These are phyloP conservation scores for Cheilinus undulatus DNA, from an alignment of 2,113 vertebrate species.

Conservation along the genomic window DNA sequence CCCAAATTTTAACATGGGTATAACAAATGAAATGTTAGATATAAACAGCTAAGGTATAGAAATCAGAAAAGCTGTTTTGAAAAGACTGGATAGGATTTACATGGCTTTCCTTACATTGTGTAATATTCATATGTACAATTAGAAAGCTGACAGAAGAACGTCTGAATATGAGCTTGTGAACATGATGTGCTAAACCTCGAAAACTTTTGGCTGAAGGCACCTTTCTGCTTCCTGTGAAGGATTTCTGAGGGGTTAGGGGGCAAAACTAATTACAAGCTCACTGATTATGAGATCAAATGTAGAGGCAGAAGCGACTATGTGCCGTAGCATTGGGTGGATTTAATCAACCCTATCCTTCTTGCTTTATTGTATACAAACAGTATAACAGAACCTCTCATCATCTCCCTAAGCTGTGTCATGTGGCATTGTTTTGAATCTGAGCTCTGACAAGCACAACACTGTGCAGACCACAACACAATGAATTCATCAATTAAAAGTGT, in stretches of 20 bases:
- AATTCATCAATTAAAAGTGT: slow-evolving; percentile 73
- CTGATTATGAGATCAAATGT: slow-evolving; percentile 67
- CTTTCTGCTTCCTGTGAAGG: slow-evolving; percentile 39
- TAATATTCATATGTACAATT: slow-evolving; percentile 19
- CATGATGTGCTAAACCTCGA: slow-evolving; percentile 22
- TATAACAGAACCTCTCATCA: slow-evolving; percentile 62
- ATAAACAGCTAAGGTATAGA: slow-evolving; percentile 15
- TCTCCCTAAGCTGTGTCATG: slow-evolving; percentile 72
- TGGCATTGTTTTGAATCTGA: slow-evolving; percentile 73
- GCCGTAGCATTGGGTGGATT: slow-evolving; percentile 34
- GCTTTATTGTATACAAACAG: slow-evolving; percentile 65
- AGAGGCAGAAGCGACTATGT: slow-evolving; percentile 49
- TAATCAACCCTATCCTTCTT: slow-evolving; percentile 47
- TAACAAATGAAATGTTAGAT: background rate
- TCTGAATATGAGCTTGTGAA: slow-evolving; percentile 24
- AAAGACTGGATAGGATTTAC: slow-evolving; percentile 29
- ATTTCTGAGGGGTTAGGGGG: slow-evolving; percentile 57
- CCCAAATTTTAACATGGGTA: background rate
- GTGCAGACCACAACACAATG: slow-evolving; percentile 64
- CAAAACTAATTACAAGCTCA: slow-evolving; percentile 61
- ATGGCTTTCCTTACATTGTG: slow-evolving; percentile 18
- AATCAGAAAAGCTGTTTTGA: slow-evolving; percentile 28
- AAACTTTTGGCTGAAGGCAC: slow-evolving; percentile 25
- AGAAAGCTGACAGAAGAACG: slow-evolving; percentile 24
- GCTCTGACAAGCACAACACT: slow-evolving; percentile 69